A percentile compares a stretch with the other conserved stretches of the same genome.
Evolutionary conservation across 2,113 vertebrate species (phyloP).

Genomic region (Burhinus oedicnemus): DNA sequence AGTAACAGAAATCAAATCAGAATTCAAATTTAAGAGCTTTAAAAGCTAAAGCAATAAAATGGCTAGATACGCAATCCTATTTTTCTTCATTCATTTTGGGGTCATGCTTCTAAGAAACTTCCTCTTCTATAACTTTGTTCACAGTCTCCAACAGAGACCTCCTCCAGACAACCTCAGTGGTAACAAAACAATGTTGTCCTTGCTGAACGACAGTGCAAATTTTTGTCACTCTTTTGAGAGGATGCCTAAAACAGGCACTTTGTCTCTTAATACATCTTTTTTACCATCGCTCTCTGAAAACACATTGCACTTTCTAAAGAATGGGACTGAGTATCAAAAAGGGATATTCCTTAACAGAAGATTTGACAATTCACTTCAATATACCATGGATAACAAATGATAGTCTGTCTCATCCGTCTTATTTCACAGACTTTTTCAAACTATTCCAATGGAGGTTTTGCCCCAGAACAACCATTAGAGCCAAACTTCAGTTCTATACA

Average conservation of each 20-base stretch:
- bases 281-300: not conserved
- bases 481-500: not conserved
- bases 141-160: not conserved
- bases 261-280: not conserved
- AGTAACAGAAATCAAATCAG: not conserved
- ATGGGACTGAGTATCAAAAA: not conserved
- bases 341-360: not conserved
- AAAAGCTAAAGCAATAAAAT: not conserved
- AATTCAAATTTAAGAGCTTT: not conserved
- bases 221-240: not conserved
- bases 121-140: not conserved
- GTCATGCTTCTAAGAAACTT: not conserved
- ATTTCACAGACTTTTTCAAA: not conserved
- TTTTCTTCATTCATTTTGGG: not conserved
- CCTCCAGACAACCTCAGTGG: not conserved
- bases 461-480: not conserved
- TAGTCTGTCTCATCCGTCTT: not conserved
- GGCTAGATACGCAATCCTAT: not conserved
- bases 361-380: not conserved
- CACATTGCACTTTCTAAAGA: not conserved
- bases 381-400: not conserved
- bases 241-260: not conserved
- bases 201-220: not conserved
- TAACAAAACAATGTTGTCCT: not conserved
- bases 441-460: not conserved